Conservation (phyloP, 2,113 vertebrate genomes). For the Todiramphus saurophagus region DNA sequence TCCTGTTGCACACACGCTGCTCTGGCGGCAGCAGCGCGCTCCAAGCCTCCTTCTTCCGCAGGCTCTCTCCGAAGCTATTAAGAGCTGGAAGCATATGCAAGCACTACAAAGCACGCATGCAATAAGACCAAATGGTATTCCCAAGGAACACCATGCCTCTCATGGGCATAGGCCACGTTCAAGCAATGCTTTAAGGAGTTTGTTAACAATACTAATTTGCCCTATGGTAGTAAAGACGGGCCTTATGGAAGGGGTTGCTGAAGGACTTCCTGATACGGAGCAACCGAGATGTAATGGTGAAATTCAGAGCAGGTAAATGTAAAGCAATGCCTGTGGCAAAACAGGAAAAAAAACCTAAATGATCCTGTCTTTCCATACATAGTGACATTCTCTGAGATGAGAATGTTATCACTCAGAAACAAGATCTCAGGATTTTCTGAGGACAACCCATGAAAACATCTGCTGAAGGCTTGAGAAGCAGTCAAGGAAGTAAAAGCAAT, state of each 20-base stretch:
- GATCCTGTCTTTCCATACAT: background rate
- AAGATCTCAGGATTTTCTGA: background rate
- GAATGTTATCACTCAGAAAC: background rate
- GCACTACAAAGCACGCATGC: background rate
- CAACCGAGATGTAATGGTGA: background rate
- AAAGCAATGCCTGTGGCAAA: background rate
- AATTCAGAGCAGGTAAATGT: background rate
- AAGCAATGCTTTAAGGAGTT: background rate
- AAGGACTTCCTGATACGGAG: background rate
- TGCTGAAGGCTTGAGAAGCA: background rate
- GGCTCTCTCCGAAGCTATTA: background rate
- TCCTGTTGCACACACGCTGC: background rate
- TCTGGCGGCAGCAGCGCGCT: rapidly evolving
- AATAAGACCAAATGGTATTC: background rate
- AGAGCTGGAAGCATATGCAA: background rate
- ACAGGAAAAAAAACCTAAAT: background rate
- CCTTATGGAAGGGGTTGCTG: background rate
- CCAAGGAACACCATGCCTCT: background rate
- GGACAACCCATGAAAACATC: background rate
- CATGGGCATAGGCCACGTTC: rapidly evolving
- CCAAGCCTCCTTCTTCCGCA: background rate
- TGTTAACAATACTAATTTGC: background rate
- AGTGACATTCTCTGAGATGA: background rate
- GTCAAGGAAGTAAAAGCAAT: background rate
- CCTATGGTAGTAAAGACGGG: background rate